A percentile compares a stretch with the other conserved stretches of the same genome.
Evolutionary conservation across 2,113 vertebrate genomes (phyloP).

Genomic region (Syngnathus floridae): DNA sequence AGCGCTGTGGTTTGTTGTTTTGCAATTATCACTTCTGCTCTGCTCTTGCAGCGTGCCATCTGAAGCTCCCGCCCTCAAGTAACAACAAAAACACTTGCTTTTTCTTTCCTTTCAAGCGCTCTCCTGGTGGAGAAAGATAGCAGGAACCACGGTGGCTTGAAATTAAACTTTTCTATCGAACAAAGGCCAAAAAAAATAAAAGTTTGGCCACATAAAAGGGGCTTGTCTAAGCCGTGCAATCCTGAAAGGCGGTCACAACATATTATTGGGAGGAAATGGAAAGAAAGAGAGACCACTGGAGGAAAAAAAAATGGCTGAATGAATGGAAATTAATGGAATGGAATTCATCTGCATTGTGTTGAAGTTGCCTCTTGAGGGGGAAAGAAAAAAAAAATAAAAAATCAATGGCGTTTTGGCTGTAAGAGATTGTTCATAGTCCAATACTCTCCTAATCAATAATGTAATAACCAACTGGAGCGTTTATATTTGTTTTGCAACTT

Average conservation of each 20-base stretch:
- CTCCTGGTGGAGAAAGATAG: conserved; percentile 27
- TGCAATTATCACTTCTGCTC: conserved; percentile 47
- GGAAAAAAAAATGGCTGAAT: background rate
- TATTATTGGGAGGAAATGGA: background rate
- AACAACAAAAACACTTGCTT: conserved; percentile 23
- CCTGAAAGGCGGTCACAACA: background rate
- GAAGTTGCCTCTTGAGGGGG: conserved; percentile 7
- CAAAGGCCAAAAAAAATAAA: conserved; percentile 12
- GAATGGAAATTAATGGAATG: conserved; percentile 9
- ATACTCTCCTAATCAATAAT: conserved; percentile 62
- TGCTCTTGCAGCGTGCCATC: conserved; percentile 30
- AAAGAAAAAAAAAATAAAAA: conserved; percentile 20
- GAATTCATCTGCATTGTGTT: conserved; percentile 49
- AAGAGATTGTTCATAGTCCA: conserved; percentile 59
- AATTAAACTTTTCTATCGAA: conserved; percentile 40
- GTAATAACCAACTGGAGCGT: conserved; percentile 50
- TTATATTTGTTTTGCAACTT: conserved; percentile 2
- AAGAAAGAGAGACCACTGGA: background rate
- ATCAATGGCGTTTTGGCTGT: conserved; percentile 62
- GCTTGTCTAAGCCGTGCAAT: conserved; percentile 12
- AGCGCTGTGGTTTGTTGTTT: conserved; percentile 56
- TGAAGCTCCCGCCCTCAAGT: conserved; percentile 30
- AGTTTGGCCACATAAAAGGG: conserved; percentile 31
- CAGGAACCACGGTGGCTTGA: conserved; percentile 32
- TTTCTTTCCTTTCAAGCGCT: conserved; percentile 20